Percentiles rank a stretch among this genome's conserved stretches.
Evolutionary conservation across 2,888 invertebrate genomes (phyloP).

Genomic region (Aleiodes alternator): DNA sequence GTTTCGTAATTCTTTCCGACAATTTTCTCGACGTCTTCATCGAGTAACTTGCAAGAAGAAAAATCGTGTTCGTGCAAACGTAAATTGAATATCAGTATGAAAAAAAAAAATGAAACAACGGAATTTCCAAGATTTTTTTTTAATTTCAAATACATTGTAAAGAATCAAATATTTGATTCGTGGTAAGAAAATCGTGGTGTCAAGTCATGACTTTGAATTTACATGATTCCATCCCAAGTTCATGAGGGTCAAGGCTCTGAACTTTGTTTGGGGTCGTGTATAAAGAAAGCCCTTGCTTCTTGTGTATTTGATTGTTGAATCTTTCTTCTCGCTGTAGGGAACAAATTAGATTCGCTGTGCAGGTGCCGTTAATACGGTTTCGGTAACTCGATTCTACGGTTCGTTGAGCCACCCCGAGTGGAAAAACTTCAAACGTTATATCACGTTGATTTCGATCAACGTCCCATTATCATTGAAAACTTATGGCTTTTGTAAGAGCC

Average conservation of each 20-base stretch:
- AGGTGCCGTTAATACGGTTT: constrained; percentile 60
- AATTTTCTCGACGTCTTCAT: too few species aligned
- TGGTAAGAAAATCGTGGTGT: constrained; percentile 3
- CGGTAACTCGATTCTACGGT: constrained; percentile 57
- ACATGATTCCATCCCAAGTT: constrained; percentile 38
- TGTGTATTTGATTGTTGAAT: constrained; percentile 30
- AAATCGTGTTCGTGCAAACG: neutral
- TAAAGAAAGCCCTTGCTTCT: constrained; percentile 1
- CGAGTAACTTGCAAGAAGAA: too few species aligned
- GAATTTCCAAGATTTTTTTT: neutral
- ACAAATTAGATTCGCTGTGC: constrained; percentile 57
- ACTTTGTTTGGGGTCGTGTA: constrained; percentile 33
- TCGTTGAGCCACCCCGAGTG: constrained; percentile 46
- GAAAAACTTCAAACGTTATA: constrained; percentile 44
- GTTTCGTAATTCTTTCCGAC: too few species aligned
- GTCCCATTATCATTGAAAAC: constrained; percentile 54
- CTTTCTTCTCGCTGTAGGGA: constrained; percentile 43
- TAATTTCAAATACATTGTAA: neutral
- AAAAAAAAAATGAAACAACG: constrained; percentile 5
- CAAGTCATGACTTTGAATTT: constrained; percentile 45
- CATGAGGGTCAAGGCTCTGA: constrained; percentile 41
- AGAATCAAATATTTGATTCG: constrained; percentile 19
- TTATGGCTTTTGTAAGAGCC: constrained; percentile 45
- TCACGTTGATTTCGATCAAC: constrained; percentile 54
- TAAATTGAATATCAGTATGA: constrained; percentile 1